phyloP scores from a whole-genome alignment of 64 coral and sea anemone species.

The Pocillopora damicornis region DNA sequence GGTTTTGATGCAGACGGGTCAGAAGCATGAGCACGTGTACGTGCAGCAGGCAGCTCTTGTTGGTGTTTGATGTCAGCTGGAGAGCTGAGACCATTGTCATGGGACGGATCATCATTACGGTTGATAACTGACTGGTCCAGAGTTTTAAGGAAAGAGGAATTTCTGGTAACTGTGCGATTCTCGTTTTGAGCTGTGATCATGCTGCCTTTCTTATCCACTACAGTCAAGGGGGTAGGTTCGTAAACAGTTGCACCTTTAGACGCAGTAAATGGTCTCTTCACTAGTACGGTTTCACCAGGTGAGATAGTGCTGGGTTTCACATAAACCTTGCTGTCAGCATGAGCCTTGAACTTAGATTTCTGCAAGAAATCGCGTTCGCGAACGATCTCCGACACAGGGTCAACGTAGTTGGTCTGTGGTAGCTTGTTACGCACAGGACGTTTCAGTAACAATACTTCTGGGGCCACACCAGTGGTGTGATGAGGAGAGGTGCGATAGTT shows the following conservation, averaged over 20 bases:
- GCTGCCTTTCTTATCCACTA: slow-evolving; percentile 35
- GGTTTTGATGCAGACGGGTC: too few relatives aligned
- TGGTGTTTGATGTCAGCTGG: too few relatives aligned
- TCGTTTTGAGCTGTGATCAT: slow-evolving; percentile 37
- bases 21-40: too few relatives aligned
- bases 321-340: neutral
- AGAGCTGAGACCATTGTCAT: too few relatives aligned
- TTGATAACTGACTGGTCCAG: slow-evolving; percentile 17
- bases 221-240: slow-evolving; percentile 13
- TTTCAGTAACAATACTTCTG: slow-evolving; percentile 25
- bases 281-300: slow-evolving; percentile 31
- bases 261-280: slow-evolving; percentile 26
- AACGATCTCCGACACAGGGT: slow-evolving; percentile 39
- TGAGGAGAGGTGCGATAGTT: slow-evolving; percentile 41
- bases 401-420: neutral
- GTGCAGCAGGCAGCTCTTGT: too few relatives aligned
- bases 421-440: slow-evolving; percentile 37
- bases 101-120: neutral
- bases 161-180: slow-evolving; percentile 15
- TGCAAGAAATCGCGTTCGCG: slow-evolving; percentile 34
- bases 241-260: slow-evolving; percentile 35
- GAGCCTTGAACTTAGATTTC: too few relatives aligned
- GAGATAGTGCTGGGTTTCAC: slow-evolving; percentile 37
- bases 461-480: slow-evolving; percentile 25
- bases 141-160: slow-evolving; percentile 40